Conservation (phyloP, 2,113 vertebrate genomes). For the Desmodus rotundus region DNA sequence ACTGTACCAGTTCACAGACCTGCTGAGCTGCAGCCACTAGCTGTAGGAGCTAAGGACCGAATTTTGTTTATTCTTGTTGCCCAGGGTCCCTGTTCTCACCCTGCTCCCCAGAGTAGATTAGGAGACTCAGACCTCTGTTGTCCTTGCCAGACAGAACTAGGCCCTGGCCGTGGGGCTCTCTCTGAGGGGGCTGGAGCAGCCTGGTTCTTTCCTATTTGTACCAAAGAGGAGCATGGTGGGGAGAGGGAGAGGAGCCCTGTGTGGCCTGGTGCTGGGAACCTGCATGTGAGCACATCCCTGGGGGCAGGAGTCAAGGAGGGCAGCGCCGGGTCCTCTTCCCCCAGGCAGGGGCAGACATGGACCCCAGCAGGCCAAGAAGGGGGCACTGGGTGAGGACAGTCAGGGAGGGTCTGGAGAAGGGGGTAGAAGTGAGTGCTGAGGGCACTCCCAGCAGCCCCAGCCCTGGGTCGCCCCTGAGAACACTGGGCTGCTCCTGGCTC, state of each 20-base stretch:
- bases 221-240: slow-evolving; percentile 75
- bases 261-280: not conserved
- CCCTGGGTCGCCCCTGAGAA: not conserved
- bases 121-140: slow-evolving; percentile 10
- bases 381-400: not conserved
- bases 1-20: slow-evolving; percentile 68
- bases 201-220: slow-evolving; percentile 63
- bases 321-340: not conserved
- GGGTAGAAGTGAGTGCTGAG: not conserved
- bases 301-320: not conserved
- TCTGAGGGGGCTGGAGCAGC: not conserved
- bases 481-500: not conserved
- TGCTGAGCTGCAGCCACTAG: slow-evolving; percentile 70
- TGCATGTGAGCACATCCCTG: not conserved
- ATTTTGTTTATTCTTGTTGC: slow-evolving; percentile 15
- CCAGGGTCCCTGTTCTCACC: slow-evolving; percentile 39
- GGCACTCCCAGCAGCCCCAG: not conserved
- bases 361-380: not conserved
- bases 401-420: not conserved
- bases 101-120: slow-evolving; percentile 43
- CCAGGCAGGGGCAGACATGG: not conserved
- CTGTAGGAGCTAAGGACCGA: slow-evolving; percentile 46
- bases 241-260: not conserved
- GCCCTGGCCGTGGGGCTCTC: not conserved
- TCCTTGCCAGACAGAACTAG: not conserved